These are phyloP conservation scores for Chloebia gouldiae DNA, from an alignment of 2,113 vertebrate species.

Conservation along the genomic window DNA sequence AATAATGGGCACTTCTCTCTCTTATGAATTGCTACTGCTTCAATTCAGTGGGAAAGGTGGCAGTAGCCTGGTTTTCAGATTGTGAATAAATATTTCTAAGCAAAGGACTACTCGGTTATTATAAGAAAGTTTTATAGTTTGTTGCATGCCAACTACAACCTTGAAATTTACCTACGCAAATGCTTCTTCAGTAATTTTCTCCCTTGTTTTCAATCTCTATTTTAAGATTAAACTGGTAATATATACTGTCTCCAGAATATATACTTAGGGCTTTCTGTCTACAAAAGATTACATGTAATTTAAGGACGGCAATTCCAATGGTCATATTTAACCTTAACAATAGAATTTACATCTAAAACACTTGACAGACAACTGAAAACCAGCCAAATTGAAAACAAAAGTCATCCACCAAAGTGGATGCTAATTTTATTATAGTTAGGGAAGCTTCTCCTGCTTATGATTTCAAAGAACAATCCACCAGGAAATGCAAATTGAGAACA, in stretches of 20 bases:
- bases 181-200: not conserved
- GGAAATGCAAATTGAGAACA: not conserved
- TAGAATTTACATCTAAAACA: not conserved
- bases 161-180: not conserved
- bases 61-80: not conserved
- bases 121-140: not conserved
- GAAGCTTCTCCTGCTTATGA: not conserved
- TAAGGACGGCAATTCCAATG: not conserved
- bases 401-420: not conserved
- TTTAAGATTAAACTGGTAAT: not conserved
- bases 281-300: not conserved
- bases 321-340: not conserved
- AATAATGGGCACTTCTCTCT: not conserved
- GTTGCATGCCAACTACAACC: not conserved
- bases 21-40: not conserved
- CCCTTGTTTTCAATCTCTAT: not conserved
- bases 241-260: not conserved
- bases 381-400: not conserved
- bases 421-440: not conserved
- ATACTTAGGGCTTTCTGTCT: not conserved
- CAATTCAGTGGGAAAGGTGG: not conserved
- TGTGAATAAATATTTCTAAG: not conserved
- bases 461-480: not conserved
- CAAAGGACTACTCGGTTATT: not conserved
- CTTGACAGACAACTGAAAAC: not conserved